These are phyloP conservation scores for Sceliomorpha sp. DNA, from an alignment of 2,888 invertebrate species.

Conservation along the genomic window DNA sequence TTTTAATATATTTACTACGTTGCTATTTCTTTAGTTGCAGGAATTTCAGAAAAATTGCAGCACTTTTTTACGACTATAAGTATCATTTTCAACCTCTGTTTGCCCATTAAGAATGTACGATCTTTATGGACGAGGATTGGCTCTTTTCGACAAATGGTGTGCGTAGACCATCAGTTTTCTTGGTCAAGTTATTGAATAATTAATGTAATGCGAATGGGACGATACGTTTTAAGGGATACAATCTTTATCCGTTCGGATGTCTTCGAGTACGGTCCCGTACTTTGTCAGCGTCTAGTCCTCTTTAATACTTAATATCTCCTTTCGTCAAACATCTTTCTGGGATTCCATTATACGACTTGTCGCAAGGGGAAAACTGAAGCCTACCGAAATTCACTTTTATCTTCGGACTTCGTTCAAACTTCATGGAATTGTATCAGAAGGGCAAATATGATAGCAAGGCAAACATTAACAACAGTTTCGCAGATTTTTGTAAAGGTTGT, in stretches of 20 bases:
- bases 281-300: slow-evolving; percentile 25
- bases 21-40: no score
- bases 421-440: slow-evolving; percentile 19
- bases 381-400: slow-evolving; percentile 12
- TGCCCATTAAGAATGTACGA: no score
- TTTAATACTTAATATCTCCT: slow-evolving; percentile 43
- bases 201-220: slow-evolving; percentile 31
- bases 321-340: slow-evolving; percentile 36
- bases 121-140: no score
- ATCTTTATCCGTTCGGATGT: slow-evolving; percentile 27
- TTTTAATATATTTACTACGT: no score
- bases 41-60: no score
- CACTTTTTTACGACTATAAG: no score
- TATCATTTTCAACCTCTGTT: no score
- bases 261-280: slow-evolving; percentile 9
- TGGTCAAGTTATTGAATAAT: slow-evolving; percentile 17
- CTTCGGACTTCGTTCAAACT: slow-evolving; percentile 6
- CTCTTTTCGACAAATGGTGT: neutral
- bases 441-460: no score
- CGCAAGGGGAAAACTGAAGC: slow-evolving; percentile 9
- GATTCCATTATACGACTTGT: slow-evolving; percentile 36
- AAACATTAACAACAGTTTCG: no score
- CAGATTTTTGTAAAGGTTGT: neutral
- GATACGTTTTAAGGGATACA: slow-evolving; percentile 30
- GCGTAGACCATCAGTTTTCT: neutral